A percentile compares a stretch with the other conserved stretches of the same genome.
Conservation (phyloP, 2,888 invertebrate species). For the Ypsolopha scabrella region DNA sequence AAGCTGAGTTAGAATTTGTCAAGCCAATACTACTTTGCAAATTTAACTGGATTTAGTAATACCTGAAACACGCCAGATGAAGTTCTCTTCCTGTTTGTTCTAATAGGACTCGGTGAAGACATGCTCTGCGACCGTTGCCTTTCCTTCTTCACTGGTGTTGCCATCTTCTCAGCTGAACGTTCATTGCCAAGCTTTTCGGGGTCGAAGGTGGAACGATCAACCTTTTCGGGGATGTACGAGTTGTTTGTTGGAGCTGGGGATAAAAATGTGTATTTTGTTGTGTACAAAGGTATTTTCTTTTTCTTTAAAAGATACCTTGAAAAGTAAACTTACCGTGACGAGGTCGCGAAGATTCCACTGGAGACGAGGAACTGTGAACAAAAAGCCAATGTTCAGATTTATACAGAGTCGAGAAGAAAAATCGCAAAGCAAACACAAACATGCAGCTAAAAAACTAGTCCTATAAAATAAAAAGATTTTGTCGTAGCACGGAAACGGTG, state of each 20-base stretch:
- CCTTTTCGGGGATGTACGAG: neutral
- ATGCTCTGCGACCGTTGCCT: neutral
- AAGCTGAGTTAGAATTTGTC: neutral
- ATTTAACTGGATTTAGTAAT: neutral
- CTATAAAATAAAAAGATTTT: neutral
- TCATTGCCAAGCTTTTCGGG: no score
- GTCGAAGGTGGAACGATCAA: neutral
- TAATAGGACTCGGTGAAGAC: constrained; percentile 14
- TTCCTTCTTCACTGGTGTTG: constrained; percentile 4
- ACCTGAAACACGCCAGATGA: constrained; percentile 53
- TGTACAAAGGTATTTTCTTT: neutral
- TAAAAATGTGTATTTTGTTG: neutral
- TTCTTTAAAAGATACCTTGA: neutral
- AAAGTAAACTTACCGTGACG: neutral
- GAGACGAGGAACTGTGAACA: neutral
- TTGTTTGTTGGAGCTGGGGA: neutral
- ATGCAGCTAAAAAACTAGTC: neutral
- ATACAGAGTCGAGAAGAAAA: neutral
- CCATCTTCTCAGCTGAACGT: neutral
- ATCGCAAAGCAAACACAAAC: neutral
- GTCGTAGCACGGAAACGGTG: constrained; percentile 4
- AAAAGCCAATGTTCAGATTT: neutral
- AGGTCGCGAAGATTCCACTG: neutral
- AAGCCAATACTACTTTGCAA: neutral
- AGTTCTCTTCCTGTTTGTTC: constrained; percentile 34